These are phyloP conservation scores for Pangasius sanitwongsei DNA, from an alignment of 2,797 vertebrate genomes.

Conservation along the genomic window DNA sequence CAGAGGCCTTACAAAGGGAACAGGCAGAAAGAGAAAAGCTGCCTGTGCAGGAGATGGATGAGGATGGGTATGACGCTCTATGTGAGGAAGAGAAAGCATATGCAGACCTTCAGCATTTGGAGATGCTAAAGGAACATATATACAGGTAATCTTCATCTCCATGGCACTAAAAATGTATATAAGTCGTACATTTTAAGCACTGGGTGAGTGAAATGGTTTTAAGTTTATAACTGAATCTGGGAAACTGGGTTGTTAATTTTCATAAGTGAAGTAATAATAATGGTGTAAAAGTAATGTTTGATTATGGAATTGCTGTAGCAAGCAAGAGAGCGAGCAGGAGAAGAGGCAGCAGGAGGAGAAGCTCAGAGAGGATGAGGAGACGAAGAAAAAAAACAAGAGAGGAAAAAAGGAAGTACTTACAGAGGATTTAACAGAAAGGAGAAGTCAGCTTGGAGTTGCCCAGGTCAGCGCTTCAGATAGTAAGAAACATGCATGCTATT, in stretches of 20 bases:
- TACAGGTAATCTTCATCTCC: slow-evolving; percentile 68
- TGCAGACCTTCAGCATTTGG: slow-evolving; percentile 62
- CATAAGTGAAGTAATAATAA: background rate
- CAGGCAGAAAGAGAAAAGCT: slow-evolving; percentile 62
- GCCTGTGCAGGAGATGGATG: slow-evolving; percentile 75
- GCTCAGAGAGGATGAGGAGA: slow-evolving; percentile 76
- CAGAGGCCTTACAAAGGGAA: slow-evolving; percentile 64
- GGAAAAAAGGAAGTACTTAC: slow-evolving; percentile 68
- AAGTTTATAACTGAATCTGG: background rate
- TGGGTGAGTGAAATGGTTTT: background rate
- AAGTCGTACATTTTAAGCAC: background rate
- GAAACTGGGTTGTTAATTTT: background rate
- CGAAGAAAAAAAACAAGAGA: slow-evolving; percentile 72
- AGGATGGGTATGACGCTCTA: slow-evolving; percentile 81
- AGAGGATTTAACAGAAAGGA: slow-evolving; percentile 69
- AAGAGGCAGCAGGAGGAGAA: slow-evolving; percentile 70
- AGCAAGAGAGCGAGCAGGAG: slow-evolving; percentile 70
- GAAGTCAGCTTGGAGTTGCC: slow-evolving; percentile 62
- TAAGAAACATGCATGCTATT: background rate
- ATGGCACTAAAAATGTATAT: background rate
- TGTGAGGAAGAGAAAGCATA: slow-evolving; percentile 71
- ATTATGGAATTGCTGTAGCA: slow-evolving; percentile 61
- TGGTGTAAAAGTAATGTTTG: background rate
- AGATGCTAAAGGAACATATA: slow-evolving; percentile 66
- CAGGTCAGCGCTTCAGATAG: slow-evolving; percentile 71